Base-by-base conservation (phyloP, 2,113 vertebrate species). In the Perca schrenkii region DNA sequence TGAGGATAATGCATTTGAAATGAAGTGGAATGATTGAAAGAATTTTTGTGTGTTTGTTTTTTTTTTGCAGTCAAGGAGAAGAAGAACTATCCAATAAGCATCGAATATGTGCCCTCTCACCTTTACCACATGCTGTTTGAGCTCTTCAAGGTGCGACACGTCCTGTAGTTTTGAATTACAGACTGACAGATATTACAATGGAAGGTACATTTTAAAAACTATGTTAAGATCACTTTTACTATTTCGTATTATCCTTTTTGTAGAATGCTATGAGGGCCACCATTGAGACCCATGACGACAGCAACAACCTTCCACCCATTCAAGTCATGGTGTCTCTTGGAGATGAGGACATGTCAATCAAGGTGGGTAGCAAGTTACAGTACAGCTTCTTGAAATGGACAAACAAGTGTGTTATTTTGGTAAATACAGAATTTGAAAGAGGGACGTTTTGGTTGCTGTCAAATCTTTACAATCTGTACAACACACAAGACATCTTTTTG, bases 111-210 rank as follows among this genome's bases (percentile, higher is more conserved):
- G 31, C 98, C 98, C 17, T 99, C 98, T 19, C 98, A 99, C 80
- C 96, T 99, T 36, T 99, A 99, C 86, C 98, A 99, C 94, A 98
- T 99, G 96, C 96, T 99, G 77, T 99, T 99, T 46, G 98, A 99
- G 91, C 97, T 99, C 91, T 99, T 98, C 80, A 99, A 99, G 97
- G 98, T 97, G 92, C 77, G 31, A n/a, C 10, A 19, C 40, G 3
- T 50, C 8, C 2, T 19, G 14, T 2, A 7, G 4, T 6, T 22
- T 22, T 57, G 11, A 16, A 5, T 40, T 10, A 49, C 3, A 31
- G 3, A 49, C 4, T 14, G 10, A 6, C 21, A 3, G 0, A 31
- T 17, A 25, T 12, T 6, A 47, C 28, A 69, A 1, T 58, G 25
- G 21, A n/a, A 52, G 22, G 22, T 2, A 1, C 17, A 0, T 36